A percentile compares a stretch with the other conserved stretches of the same genome.
Evolutionary conservation across 1,140 invertebrate genomes (phyloP).

Genomic region (Oryzaephilus surinamensis): DNA sequence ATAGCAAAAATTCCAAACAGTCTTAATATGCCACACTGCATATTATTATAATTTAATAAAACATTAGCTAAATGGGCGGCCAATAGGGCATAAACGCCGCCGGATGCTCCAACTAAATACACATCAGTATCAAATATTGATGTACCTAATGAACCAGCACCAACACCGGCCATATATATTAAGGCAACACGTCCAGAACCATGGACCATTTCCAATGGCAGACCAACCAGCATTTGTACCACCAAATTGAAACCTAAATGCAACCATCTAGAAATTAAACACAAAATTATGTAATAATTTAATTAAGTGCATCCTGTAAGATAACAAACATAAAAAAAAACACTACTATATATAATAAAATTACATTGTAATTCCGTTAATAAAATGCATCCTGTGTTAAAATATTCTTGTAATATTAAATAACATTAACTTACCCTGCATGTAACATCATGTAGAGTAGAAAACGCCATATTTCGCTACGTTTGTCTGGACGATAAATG

Average conservation of each 20-base stretch:
- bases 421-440: conserved; percentile 59
- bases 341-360: neutral
- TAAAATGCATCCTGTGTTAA: neutral
- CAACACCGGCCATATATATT: conserved; percentile 88
- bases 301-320: neutral
- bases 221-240: conserved; percentile 81
- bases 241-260: conserved; percentile 91
- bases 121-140: conserved; percentile 92
- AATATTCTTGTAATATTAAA: neutral
- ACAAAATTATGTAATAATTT: neutral
- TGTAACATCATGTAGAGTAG: conserved; percentile 92
- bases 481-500: conserved; percentile 86
- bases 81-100: conserved; percentile 86
- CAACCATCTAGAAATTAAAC: conserved; percentile 63
- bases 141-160: conserved; percentile 86
- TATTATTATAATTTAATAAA: conserved; percentile 90
- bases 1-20: conserved; percentile 85
- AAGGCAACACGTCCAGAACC: conserved; percentile 77
- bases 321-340: no score
- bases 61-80: conserved; percentile 93
- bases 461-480: conserved; percentile 87
- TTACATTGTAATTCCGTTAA: neutral
- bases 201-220: conserved; percentile 96
- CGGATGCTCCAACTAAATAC: conserved; percentile 86
- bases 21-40: conserved; percentile 87